Evolutionary conservation across 1,140 invertebrate genomes (phyloP).

Genomic region (Micrasema longulum): DNA sequence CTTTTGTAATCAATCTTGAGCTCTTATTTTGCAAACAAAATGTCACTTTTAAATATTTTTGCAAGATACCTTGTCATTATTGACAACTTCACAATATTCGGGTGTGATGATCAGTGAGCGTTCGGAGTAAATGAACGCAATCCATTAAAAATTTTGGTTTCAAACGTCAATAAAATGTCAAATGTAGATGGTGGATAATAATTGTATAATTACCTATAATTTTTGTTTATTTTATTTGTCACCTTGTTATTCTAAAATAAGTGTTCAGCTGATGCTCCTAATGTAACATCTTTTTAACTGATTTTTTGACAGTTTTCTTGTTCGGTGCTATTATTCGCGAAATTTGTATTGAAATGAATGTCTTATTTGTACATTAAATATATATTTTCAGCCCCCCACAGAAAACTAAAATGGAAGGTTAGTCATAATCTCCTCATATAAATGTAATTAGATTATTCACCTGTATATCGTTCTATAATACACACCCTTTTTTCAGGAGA

Average conservation of each 20-base stretch:
- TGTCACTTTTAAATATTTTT: too few species aligned
- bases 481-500: constrained; percentile 24
- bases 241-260: neutral
- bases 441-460: neutral
- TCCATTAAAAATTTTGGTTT: too few species aligned
- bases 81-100: too few species aligned
- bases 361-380: neutral
- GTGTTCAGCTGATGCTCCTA: neutral
- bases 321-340: constrained; percentile 10
- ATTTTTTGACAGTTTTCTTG: constrained; percentile 11
- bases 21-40: too few species aligned
- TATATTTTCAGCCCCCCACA: neutral
- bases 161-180: too few species aligned
- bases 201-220: neutral
- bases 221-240: constrained; percentile 2
- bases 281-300: neutral
- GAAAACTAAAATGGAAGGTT: constrained; percentile 29
- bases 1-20: too few species aligned
- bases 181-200: neutral
- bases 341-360: constrained; percentile 10
- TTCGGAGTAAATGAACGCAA: too few species aligned
- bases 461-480: neutral
- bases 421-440: neutral
- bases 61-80: too few species aligned
- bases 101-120: too few species aligned